These are phyloP conservation scores for Sebastes cheni DNA, from an alignment of 2,797 vertebrate species.

Conservation along the genomic window DNA sequence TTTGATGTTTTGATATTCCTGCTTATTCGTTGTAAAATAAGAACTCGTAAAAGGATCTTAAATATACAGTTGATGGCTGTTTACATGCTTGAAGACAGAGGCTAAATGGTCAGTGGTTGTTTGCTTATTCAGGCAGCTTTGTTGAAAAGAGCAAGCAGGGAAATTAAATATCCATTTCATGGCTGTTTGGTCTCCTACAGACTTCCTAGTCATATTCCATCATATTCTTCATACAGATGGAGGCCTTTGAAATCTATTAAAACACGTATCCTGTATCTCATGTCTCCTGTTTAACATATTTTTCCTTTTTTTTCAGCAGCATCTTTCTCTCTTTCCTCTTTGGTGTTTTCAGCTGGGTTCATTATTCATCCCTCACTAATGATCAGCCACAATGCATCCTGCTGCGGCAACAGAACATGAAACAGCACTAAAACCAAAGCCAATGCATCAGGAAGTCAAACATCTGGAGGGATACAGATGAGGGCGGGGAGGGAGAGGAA, in stretches of 20 bases:
- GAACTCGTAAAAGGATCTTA: background rate
- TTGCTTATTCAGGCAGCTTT: background rate
- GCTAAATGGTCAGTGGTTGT: background rate
- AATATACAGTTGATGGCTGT: background rate
- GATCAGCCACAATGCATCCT: constrained; percentile 47
- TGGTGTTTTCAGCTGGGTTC: constrained; percentile 47
- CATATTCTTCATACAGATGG: background rate
- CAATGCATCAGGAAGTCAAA: constrained; percentile 69
- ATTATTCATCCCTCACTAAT: constrained; percentile 68
- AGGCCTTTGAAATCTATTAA: constrained; percentile 3
- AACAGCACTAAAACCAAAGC: constrained; percentile 58
- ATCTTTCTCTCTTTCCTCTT: constrained; percentile 32
- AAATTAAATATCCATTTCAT: background rate
- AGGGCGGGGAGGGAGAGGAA: constrained; percentile 29
- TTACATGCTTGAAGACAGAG: background rate
- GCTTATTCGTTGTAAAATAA: background rate
- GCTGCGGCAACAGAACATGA: constrained; percentile 60
- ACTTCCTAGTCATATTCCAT: background rate
- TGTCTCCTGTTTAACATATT: constrained; percentile 8
- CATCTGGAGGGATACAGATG: constrained; percentile 74
- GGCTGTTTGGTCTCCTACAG: background rate
- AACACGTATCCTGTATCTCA: constrained; percentile 9
- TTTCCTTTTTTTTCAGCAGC: background rate
- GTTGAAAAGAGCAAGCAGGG: background rate
- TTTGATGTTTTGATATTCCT: background rate